Base-by-base conservation (phyloP, 2,113 vertebrate species). In the Chionodraco myersi region DNA sequence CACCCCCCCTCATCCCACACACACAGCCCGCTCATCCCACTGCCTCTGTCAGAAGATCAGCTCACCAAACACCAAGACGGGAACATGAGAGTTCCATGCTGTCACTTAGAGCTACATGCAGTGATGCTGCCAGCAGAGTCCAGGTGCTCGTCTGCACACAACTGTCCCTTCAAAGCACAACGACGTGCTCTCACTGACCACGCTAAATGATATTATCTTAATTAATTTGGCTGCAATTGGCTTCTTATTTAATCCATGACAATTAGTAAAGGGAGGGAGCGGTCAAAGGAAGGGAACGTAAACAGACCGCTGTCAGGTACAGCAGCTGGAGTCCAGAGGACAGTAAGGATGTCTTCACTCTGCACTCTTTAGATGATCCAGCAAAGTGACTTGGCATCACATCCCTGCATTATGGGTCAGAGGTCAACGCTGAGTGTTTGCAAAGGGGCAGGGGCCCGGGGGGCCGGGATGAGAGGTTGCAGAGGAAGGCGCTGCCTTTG, bases 401-500 rank as follows among this genome's bases (percentile, higher is more conserved):
- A 76, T 88, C 74, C 81, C 77, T 86, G 85, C 89, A 93, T 86
- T 89, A 85, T 84, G 83, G 88, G 88, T 91, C 88, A 89, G 1
- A 84, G 91, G 91, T 93, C 89, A 90, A 70, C 82, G 5, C 66
- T 61, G 75, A 84, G 86, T 91, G 89, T 92, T 92, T 93, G 84
- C 45, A 26, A 66, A 88, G 79, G 77, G 82, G 81, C 77, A 85
- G 78, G 72, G 83, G 67, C 52, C 59, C 14, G 52, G 80, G 81
- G 82, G 71, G 69, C 13, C 30, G 85, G 86, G 86, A 78, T 8
- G 88, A 86, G 90, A 53, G 75, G 85, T 78, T 74, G 86, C 52
- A 1, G 75, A 86, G 85, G 85, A 83, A 87, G 83, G 86, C 74
- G 57, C 72, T 76, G 80, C 81, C 80, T 92, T 92, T 93, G 90